Base-by-base conservation (phyloP, 2,888 invertebrate species). In the Lysandra coridon region DNA sequence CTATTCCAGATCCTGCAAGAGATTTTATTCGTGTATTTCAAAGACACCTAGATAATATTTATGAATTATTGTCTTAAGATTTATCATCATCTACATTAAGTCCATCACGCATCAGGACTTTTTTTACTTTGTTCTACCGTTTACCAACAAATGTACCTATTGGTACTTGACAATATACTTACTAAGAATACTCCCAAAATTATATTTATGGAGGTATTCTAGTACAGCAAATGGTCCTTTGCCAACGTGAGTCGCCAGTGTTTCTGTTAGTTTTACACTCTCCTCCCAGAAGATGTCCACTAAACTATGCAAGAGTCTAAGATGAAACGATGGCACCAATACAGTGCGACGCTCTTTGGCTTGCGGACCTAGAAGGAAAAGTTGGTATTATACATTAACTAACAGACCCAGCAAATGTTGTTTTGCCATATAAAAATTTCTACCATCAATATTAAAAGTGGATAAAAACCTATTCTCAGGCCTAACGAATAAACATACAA, bases 281-380 rank as follows among this genome's bases (percentile, higher is more conserved):
- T 64, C 64, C 10, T 64, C 30, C 64, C 30, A 64, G 64, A 64
- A 64, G 64, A 64, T 30, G n/a, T 44, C 74, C 40, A 74, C 44
- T 3, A 74, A 74, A 44, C 2, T 74, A 7, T 74, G 37, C 44
- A 74, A n/a, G 7, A 44, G 17, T 44, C 40, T n/a, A 4, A 14
- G 40, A n/a, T 44, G 37, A 44, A 74, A 74, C n/a, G 74, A 23
- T 23, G 74, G 44, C 44, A n/a, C n/a, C n/a, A 74, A 23, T 3
- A 74, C n/a, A 7, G 17, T 17, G 2, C 74, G 74, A 44, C 44
- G 74, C n/a, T 23, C 17, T n/a, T 74, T 74, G n/a, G 74, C 74
- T n/a, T 6, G 12, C 17, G 74, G n/a, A 40, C n/a, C 74, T 74
- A 37, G 40, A 49, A n/a, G 14, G 14, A 4, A 14, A 53, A 53